These are phyloP conservation scores for Anseranas semipalmata DNA, from an alignment of 2,113 vertebrate genomes.

Conservation along the genomic window DNA sequence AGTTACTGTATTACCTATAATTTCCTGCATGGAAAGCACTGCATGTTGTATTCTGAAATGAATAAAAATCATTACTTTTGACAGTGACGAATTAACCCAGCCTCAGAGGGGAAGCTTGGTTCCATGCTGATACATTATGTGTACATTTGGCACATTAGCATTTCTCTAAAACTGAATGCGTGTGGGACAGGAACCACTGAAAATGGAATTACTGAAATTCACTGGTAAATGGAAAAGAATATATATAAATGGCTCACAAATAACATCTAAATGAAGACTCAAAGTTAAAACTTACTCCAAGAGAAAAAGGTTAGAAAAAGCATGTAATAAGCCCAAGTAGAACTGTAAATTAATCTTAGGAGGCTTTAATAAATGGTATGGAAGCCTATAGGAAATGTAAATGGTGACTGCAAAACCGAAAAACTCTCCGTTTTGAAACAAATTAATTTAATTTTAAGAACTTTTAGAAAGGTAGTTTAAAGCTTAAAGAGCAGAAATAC, in stretches of 20 bases:
- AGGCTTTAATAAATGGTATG: neutral
- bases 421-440: neutral
- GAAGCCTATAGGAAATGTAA: neutral
- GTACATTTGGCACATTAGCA: neutral
- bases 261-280: neutral
- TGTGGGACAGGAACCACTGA: neutral
- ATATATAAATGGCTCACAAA: neutral
- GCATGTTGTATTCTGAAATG: neutral
- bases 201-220: neutral
- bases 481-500: neutral
- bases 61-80: neutral
- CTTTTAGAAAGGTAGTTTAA: neutral
- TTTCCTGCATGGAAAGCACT: neutral
- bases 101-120: neutral
- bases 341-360: neutral
- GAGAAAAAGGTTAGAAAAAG: neutral
- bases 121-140: neutral
- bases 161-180: neutral
- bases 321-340: neutral
- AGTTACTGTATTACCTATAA: neutral
- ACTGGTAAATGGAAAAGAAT: neutral
- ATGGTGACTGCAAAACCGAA: neutral
- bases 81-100: neutral
- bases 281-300: neutral
- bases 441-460: neutral